Evolutionary conservation across 2,888 invertebrate genomes (phyloP), one percentile per base, ranked within the genome.

Genomic region (Petrolisthes cinctipes): DNA sequence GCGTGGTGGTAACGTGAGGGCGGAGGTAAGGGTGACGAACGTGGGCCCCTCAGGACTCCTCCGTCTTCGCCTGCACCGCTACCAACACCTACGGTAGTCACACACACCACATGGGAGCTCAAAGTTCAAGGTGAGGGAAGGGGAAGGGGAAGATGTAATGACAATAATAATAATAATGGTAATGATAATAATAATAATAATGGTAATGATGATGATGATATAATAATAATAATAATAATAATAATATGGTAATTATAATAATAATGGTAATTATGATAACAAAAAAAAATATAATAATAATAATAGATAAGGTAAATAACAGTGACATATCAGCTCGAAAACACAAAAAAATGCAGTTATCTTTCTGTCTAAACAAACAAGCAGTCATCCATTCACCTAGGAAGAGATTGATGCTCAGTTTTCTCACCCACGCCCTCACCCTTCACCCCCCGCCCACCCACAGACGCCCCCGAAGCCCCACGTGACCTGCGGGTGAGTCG

Each of bases 391-490:
- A n/a, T n/a, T n/a, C n/a, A n/a, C n/a, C n/a, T n/a, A n/a, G 61
- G 61, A 61, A 61, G 61, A 9, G 61, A 61, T 14, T 61, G 61
- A 61, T 61, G 61, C 14, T 9, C 14, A 61, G 6, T 9, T 61
- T 61, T 61, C 14, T 61, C 14, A 61, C 61, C 14, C 61, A 6
- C 14, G 1, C 7, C 23, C 56, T 4, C 56, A 80, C 20, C 53
- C 4, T 51, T 81, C 54, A 82, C 75, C 82, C 82, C 68, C 71
- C 57, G 20, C 82, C 68, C 56, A 7, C 56, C 53, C 37, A 1
- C 92, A 95, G 96, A 96, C 92, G 95, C 95, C 2, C 96, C 96
- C 5, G 95, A 95, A n/a, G 85, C 86, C 91, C 95, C 86, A 95
- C 94, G 94, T 83, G 94, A 95, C 86, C 92, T 96, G 81, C 95